phyloP scores from a whole-genome alignment of 2,888 invertebrate species.

The Agonopterix subpropinquella region DNA sequence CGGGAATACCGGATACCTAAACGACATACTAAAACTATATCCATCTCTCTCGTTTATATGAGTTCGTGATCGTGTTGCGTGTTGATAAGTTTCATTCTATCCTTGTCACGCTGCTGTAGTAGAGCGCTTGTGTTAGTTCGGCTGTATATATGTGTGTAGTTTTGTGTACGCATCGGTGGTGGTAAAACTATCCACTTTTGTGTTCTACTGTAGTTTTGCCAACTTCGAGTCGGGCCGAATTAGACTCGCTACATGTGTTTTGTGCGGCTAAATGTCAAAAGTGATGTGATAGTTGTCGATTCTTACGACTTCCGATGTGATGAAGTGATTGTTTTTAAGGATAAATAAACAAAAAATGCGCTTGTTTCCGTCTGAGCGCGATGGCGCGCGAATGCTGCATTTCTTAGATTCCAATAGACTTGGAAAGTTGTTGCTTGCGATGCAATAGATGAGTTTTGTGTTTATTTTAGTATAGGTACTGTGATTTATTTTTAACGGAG shows the following conservation, averaged over 20 bases:
- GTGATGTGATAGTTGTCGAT: conserved; percentile 29
- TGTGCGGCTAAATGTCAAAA: conserved; percentile 39
- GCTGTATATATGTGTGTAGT: conserved; percentile 19
- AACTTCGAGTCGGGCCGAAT: conserved; percentile 47
- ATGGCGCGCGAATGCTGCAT: conserved; percentile 47
- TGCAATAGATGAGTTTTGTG: conserved; percentile 35
- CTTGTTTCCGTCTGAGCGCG: conserved; percentile 19
- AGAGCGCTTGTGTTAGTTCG: conserved; percentile 18
- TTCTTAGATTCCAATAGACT: conserved; percentile 48
- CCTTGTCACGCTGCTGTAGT: conserved; percentile 26
- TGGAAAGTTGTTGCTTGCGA: conserved; percentile 42
- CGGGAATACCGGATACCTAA: conserved; percentile 63
- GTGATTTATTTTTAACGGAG: conserved; percentile 21
- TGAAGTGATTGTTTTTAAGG: conserved; percentile 2
- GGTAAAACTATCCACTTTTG: conserved; percentile 57
- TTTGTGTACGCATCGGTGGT: conserved; percentile 36
- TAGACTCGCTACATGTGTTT: conserved; percentile 40
- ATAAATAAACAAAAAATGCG: conserved; percentile 28
- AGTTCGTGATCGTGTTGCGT: conserved; percentile 9
- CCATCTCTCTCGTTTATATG: conserved; percentile 32
- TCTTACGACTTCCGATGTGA: conserved; percentile 22
- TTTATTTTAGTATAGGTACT: conserved; percentile 21
- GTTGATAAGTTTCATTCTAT: conserved; percentile 26
- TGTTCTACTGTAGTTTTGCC: conserved; percentile 47
- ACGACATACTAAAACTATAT: conserved; percentile 24